Evolutionary conservation across 2,113 vertebrate genomes (phyloP).

Genomic region (Nycticebus coucang): DNA sequence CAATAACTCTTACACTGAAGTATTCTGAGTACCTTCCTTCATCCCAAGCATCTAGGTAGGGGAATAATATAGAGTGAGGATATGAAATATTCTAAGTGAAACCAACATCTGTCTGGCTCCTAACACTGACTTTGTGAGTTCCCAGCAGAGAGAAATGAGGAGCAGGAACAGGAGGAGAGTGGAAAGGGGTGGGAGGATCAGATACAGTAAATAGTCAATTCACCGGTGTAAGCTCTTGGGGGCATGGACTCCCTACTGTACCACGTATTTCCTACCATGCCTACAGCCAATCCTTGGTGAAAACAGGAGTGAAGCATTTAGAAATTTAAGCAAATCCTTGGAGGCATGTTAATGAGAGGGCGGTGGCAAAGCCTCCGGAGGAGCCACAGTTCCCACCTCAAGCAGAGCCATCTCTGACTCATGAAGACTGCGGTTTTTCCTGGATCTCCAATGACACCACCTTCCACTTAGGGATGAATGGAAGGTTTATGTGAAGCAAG

Average conservation of each 20-base stretch:
- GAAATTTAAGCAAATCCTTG: neutral
- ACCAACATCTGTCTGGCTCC: neutral
- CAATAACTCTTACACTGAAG: neutral
- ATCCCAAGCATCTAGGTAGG: neutral
- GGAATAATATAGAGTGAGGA: neutral
- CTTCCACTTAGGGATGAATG: neutral
- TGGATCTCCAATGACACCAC: neutral
- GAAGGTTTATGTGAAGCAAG: slow-evolving; percentile 27
- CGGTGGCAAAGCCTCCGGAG: neutral
- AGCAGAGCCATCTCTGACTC: neutral
- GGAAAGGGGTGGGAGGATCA: neutral
- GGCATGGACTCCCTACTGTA: neutral
- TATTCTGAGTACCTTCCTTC: neutral
- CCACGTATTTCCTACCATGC: neutral
- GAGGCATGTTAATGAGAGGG: neutral
- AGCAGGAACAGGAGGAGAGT: neutral
- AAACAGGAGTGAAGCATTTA: neutral
- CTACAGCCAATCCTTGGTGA: neutral
- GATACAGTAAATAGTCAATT: neutral
- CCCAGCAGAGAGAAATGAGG: neutral
- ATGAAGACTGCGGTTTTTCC: neutral
- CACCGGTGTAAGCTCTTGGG: neutral
- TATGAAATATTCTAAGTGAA: neutral
- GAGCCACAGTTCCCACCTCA: neutral
- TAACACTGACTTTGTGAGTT: neutral